Evolutionary conservation across 2,888 invertebrate genomes (phyloP).

Genomic region (Amblyjoppa proteus): DNA sequence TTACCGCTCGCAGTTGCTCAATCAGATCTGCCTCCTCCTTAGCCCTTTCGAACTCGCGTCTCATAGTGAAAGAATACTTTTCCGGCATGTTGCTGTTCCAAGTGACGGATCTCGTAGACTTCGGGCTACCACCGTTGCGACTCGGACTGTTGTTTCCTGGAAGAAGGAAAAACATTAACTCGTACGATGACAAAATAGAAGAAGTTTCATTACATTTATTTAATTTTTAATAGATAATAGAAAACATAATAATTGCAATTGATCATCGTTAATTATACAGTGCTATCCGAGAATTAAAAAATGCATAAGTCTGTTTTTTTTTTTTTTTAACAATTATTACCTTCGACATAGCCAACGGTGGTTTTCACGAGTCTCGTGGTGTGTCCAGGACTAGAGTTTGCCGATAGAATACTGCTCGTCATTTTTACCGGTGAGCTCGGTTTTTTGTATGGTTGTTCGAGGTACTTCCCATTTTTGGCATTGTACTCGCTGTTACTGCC

Average conservation of each 20-base stretch:
- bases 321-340: slow-evolving; percentile 74
- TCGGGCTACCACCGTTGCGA: slow-evolving; percentile 80
- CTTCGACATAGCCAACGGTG: slow-evolving; percentile 87
- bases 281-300: neutral
- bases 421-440: slow-evolving; percentile 89
- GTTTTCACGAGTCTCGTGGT: slow-evolving; percentile 87
- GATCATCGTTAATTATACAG: too few relatives aligned
- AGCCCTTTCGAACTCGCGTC: slow-evolving; percentile 95
- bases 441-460: slow-evolving; percentile 87
- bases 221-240: neutral
- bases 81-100: slow-evolving; percentile 92
- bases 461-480: slow-evolving; percentile 80
- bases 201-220: neutral
- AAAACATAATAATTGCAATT: neutral
- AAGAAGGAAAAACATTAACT: neutral
- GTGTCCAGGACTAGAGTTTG: slow-evolving; percentile 84
- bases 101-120: slow-evolving; percentile 86
- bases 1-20: slow-evolving; percentile 93
- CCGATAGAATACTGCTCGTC: slow-evolving; percentile 87
- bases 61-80: slow-evolving; percentile 96
- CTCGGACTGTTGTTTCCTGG: slow-evolving; percentile 79
- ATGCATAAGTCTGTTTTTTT: neutral
- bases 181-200: neutral
- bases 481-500: slow-evolving; percentile 81
- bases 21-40: slow-evolving; percentile 95